Evolutionary conservation across 2,113 vertebrate species (phyloP).

Genomic region (Cephalopterus ornatus): DNA sequence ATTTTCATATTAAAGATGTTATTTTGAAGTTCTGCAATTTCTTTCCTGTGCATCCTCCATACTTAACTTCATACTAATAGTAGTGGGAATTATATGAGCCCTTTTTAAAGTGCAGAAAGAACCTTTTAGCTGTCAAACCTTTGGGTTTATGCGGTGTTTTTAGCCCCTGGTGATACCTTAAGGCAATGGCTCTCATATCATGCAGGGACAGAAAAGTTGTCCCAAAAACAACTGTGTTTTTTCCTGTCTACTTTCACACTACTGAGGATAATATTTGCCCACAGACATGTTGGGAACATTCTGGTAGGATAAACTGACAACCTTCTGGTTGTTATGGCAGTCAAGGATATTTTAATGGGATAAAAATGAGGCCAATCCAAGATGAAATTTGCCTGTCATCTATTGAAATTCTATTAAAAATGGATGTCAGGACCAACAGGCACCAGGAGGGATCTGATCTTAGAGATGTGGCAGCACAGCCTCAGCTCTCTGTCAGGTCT

Average conservation of each 20-base stretch:
- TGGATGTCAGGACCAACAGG: background rate
- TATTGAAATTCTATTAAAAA: background rate
- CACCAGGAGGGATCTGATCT: background rate
- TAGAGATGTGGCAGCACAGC: background rate
- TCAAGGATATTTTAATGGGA: background rate
- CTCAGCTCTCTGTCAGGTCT: background rate
- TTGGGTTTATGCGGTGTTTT: background rate
- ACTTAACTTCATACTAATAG: background rate
- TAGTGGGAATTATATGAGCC: background rate
- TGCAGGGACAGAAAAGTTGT: accelerated
- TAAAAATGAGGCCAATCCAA: background rate
- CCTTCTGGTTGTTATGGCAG: background rate
- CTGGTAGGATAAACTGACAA: background rate
- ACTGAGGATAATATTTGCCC: too few species aligned
- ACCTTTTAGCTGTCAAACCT: background rate
- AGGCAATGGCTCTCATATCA: background rate
- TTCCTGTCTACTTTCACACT: background rate
- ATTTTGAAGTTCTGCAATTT: background rate
- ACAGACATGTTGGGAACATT: background rate
- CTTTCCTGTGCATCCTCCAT: background rate
- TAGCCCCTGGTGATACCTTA: background rate
- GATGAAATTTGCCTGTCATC: background rate
- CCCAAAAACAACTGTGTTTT: background rate
- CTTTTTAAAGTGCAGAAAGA: background rate
- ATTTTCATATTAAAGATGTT: background rate